phyloP scores from a whole-genome alignment of 2,888 invertebrate species.

The Tetheella fluctuosa region DNA sequence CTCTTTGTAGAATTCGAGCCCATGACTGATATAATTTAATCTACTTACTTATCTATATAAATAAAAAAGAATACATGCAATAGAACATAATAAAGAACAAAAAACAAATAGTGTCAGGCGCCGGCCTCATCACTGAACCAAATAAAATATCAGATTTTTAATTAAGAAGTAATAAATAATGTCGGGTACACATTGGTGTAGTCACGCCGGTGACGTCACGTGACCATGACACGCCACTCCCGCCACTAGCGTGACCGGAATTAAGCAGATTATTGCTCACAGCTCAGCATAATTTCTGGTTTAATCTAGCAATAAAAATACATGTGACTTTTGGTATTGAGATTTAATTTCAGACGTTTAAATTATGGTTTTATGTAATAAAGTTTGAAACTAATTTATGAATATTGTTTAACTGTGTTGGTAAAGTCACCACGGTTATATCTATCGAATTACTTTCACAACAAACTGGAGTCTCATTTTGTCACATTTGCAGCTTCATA shows the following conservation, averaged over 20 bases:
- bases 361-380: neutral
- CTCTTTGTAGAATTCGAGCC: too few relatives aligned
- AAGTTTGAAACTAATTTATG: too few relatives aligned
- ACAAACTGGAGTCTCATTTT: too few relatives aligned
- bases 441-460: too few relatives aligned
- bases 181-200: neutral
- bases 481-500: too few relatives aligned
- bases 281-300: constrained; percentile 17
- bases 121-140: too few relatives aligned
- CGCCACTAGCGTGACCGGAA: constrained; percentile 20
- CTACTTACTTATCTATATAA: too few relatives aligned
- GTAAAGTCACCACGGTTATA: too few relatives aligned
- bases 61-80: too few relatives aligned
- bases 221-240: constrained; percentile 23
- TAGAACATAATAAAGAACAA: neutral
- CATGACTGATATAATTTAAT: too few relatives aligned
- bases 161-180: constrained; percentile 3
- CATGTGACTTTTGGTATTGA: constrained; percentile 7
- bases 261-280: constrained; percentile 5
- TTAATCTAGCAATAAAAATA: constrained; percentile 21
- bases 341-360: constrained; percentile 1
- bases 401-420: too few relatives aligned
- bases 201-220: constrained; percentile 24
- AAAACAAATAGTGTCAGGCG: neutral
- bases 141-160: neutral